Conservation (phyloP, 2,888 invertebrate genomes). For the Drosophila pseudotakahashii region DNA sequence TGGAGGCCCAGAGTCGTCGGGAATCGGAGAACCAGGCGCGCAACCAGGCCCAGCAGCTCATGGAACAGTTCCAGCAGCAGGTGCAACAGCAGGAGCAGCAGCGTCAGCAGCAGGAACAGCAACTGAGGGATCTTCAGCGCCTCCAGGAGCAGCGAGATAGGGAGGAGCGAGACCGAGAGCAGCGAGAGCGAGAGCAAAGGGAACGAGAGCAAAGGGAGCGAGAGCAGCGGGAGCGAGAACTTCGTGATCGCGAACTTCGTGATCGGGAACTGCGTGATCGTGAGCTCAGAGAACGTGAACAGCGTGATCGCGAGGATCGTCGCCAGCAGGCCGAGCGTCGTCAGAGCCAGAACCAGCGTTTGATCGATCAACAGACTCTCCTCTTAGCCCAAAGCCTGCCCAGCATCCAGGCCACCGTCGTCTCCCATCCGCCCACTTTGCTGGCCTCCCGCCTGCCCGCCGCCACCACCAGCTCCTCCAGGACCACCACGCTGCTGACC, state of each 20-base stretch:
- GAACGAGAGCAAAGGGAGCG: conserved; percentile 60
- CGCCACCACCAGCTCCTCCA: conserved; percentile 51
- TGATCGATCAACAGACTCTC: conserved; percentile 78
- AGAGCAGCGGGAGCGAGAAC: conserved; percentile 74
- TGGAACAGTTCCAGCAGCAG: conserved; percentile 82
- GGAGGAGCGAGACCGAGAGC: conserved; percentile 58
- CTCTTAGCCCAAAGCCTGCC: conserved; percentile 73
- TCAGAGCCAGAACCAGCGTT: conserved; percentile 79
- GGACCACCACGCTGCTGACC: conserved; percentile 62
- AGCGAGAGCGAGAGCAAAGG: conserved; percentile 54
- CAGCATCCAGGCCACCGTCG: conserved; percentile 79
- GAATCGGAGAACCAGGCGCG: conserved; percentile 86
- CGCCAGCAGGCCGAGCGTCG: conserved; percentile 66
- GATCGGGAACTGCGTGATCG: conserved; percentile 60
- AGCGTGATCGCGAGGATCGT: conserved; percentile 73
- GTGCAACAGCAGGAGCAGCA: conserved; percentile 79
- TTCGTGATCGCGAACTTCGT: conserved; percentile 59
- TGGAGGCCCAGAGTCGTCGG: conserved; percentile 86
- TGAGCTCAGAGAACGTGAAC: conserved; percentile 66
- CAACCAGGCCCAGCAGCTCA: conserved; percentile 80
- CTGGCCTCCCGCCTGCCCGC: conserved; percentile 68
- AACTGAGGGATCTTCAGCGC: conserved; percentile 73
- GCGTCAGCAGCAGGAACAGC: conserved; percentile 66
- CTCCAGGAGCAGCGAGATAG: conserved; percentile 65
- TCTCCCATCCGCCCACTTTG: conserved; percentile 81